These are phyloP conservation scores for Hemicentrotus pulcherrimus DNA, from an alignment of 35 echinoderm and acorn worm genomes.

Conservation along the genomic window DNA sequence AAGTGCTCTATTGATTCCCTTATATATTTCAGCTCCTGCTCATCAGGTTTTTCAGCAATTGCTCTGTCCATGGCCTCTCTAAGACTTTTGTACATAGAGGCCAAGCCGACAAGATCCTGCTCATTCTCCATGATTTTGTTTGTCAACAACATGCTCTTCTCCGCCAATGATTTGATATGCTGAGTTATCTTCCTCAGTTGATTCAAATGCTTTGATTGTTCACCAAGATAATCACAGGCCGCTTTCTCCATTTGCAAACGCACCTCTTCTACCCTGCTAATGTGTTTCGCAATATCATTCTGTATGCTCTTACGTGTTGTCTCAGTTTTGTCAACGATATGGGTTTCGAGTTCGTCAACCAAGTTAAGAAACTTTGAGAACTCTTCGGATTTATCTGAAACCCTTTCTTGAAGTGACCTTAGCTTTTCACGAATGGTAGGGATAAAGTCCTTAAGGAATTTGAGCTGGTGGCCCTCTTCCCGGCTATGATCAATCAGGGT, in stretches of 20 bases:
- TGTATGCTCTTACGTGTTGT: neutral
- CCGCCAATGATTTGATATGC: neutral
- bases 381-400: neutral
- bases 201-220: neutral
- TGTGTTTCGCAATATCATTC: neutral
- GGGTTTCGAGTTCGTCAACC: neutral
- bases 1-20: neutral
- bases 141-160: neutral
- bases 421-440: neutral
- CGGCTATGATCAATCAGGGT: neutral
- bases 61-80: conserved; percentile 30
- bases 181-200: conserved; percentile 17
- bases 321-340: neutral
- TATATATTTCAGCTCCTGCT: neutral
- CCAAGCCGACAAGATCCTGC: neutral
- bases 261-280: neutral
- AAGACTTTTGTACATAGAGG: conserved; percentile 28
- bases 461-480: neutral
- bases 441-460: neutral
- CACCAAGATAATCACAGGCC: neutral
- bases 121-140: neutral
- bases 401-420: neutral
- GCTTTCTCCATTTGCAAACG: neutral
- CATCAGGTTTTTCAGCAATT: conserved; percentile 14
- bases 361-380: neutral